phyloP scores from a whole-genome alignment of 2,113 vertebrate genomes.

The Donacobius atricapilla region DNA sequence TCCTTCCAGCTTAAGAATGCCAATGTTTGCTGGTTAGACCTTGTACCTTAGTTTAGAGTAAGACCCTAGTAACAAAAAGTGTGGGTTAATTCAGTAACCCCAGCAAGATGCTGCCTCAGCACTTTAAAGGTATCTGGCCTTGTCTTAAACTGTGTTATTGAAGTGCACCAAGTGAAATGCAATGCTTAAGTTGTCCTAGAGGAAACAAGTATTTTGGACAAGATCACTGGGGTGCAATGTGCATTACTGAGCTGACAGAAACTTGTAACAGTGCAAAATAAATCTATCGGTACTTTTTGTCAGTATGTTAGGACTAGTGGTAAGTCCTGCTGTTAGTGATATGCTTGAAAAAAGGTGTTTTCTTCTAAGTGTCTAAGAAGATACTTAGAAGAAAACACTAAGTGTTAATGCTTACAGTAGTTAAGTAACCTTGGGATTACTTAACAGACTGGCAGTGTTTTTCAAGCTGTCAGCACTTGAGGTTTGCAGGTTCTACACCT shows the following conservation, averaged over 20 bases:
- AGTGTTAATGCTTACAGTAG: background rate
- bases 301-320: background rate
- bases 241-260: background rate
- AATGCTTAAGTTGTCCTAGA: background rate
- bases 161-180: background rate
- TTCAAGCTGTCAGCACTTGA: background rate
- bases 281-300: background rate
- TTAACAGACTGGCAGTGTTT: background rate
- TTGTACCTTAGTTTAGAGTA: background rate
- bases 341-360: background rate
- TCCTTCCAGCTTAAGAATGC: background rate
- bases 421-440: background rate
- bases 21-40: background rate
- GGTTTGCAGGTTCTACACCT: background rate
- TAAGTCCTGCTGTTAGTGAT: background rate
- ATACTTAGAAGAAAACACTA: background rate
- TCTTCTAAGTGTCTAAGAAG: background rate
- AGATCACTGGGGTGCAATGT: background rate
- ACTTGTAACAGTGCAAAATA: background rate
- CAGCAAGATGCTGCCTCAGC: background rate
- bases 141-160: background rate
- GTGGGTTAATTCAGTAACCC: background rate
- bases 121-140: background rate
- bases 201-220: background rate
- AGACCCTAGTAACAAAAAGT: background rate